Evolutionary conservation across 2,797 vertebrate genomes (phyloP).

Genomic region (Rhinogobio ventralis): DNA sequence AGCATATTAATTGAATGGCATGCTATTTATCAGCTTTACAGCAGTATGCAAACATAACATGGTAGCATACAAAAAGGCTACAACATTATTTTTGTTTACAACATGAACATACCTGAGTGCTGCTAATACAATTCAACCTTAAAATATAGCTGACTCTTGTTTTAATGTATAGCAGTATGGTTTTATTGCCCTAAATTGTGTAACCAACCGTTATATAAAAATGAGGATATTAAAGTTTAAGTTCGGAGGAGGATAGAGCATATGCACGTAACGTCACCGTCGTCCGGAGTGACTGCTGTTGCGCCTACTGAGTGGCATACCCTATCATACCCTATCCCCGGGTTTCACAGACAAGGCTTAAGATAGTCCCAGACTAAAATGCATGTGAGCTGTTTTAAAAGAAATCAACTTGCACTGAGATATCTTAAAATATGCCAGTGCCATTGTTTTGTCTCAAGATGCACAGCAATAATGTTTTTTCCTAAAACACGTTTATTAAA

Average conservation of each 20-base stretch:
- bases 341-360: too few species aligned
- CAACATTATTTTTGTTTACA: not conserved
- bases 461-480: too few species aligned
- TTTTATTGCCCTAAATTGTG: not conserved
- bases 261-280: too few species aligned
- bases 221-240: not conserved
- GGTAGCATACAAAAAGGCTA: not conserved
- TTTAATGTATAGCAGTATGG: not conserved
- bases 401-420: too few species aligned
- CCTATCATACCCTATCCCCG: too few species aligned
- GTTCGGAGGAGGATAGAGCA: not conserved
- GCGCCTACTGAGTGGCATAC: too few species aligned
- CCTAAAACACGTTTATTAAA: too few species aligned
- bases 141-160: not conserved
- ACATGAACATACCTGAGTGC: not conserved
- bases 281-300: too few species aligned
- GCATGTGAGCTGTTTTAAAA: too few species aligned
- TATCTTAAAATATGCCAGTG: too few species aligned
- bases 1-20: not conserved
- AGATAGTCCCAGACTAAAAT: too few species aligned
- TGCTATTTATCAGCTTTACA: not conserved
- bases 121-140: not conserved
- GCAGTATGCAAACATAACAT: not conserved
- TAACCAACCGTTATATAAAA: not conserved
- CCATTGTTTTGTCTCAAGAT: too few species aligned